Evolutionary conservation across 1,140 invertebrate species (phyloP).

Genomic region (Drosophila pandora): DNA sequence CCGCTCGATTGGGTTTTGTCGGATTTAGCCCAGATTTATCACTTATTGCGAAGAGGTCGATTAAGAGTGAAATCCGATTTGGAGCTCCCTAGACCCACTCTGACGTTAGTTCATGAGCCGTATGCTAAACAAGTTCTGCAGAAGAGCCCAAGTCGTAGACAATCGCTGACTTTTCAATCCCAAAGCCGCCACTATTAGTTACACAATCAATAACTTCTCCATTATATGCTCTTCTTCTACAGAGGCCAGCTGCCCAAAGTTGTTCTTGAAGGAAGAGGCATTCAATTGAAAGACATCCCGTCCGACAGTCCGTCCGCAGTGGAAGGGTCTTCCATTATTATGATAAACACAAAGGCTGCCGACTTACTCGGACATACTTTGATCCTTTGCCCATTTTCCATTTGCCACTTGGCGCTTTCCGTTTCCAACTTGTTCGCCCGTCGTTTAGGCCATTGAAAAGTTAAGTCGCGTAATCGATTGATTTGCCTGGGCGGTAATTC

Average conservation of each 20-base stretch:
- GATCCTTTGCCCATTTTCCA: slow-evolving; percentile 1
- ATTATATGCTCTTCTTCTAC: slow-evolving; percentile 7
- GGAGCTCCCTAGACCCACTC: too few species aligned
- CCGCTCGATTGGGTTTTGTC: slow-evolving; percentile 30
- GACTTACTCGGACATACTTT: slow-evolving; percentile 8
- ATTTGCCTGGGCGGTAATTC: slow-evolving; percentile 68
- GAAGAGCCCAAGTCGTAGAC: slow-evolving; percentile 11
- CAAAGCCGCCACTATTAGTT: slow-evolving; percentile 47
- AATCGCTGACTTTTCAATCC: slow-evolving; percentile 32
- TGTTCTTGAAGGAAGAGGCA: slow-evolving; percentile 17
- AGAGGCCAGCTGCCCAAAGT: slow-evolving; percentile 8
- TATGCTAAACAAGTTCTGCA: neutral
- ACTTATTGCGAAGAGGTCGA: slow-evolving; percentile 55
- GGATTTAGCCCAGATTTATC: slow-evolving; percentile 61
- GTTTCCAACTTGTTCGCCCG: slow-evolving; percentile 29
- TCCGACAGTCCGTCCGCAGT: slow-evolving; percentile 56
- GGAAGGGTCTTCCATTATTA: slow-evolving; percentile 56
- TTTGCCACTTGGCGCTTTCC: neutral
- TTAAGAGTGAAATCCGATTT: slow-evolving; percentile 7
- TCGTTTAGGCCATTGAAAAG: slow-evolving; percentile 80
- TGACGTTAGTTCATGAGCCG: too few species aligned
- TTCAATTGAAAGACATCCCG: slow-evolving; percentile 51
- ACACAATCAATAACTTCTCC: slow-evolving; percentile 57
- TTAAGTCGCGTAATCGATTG: slow-evolving; percentile 83
- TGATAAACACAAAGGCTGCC: slow-evolving; percentile 69